These are phyloP conservation scores for Chlorodrepanis virens DNA, from an alignment of 2,113 vertebrate species.

Conservation along the genomic window DNA sequence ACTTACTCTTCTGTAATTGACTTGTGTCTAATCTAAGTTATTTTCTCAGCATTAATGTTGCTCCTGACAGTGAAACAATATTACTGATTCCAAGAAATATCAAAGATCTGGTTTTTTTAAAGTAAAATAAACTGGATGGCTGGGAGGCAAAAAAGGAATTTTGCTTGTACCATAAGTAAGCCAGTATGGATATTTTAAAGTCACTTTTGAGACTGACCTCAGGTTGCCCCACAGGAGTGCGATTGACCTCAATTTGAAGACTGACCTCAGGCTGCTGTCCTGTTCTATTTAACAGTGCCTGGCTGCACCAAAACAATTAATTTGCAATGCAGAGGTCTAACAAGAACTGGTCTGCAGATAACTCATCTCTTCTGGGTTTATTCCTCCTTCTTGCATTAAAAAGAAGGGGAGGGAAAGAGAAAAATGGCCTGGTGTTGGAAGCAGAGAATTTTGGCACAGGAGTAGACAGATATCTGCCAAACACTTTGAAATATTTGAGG, in stretches of 20 bases:
- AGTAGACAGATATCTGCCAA: not conserved
- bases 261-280: not conserved
- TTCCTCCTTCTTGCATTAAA: not conserved
- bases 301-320: constrained; percentile 29
- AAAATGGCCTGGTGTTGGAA: not conserved
- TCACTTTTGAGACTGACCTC: not conserved
- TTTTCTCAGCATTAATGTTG: constrained; percentile 44
- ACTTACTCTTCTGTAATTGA: constrained; percentile 49
- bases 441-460: not conserved
- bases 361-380: not conserved
- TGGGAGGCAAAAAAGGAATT: not conserved
- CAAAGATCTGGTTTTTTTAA: not conserved
- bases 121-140: not conserved
- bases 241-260: constrained; percentile 28
- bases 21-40: constrained; percentile 47
- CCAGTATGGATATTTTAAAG: not conserved
- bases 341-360: not conserved
- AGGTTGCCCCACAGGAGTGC: not conserved
- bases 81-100: constrained; percentile 20
- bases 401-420: not conserved
- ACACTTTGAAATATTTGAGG: not conserved
- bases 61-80: constrained; percentile 19
- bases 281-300: not conserved
- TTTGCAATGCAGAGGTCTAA: not conserved
- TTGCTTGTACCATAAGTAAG: not conserved